Percentiles rank a stretch among this genome's conserved stretches.
These are phyloP conservation scores for Sinonovacula constricta DNA, from an alignment of 1,140 invertebrate genomes.

Conservation along the genomic window DNA sequence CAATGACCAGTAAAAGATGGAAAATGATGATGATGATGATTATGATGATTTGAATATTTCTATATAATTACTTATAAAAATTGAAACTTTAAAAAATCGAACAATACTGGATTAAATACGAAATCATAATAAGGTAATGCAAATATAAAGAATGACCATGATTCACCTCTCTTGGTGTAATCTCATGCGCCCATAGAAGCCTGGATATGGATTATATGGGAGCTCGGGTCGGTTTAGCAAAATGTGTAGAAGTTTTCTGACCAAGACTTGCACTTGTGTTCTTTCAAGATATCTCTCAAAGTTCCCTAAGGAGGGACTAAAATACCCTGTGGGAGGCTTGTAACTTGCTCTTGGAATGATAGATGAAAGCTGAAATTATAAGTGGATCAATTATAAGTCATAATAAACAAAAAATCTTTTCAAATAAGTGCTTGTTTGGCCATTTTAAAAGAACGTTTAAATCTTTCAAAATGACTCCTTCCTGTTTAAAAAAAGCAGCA, in stretches of 20 bases:
- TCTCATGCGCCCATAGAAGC: slow-evolving; percentile 31
- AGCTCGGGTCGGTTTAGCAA: slow-evolving; percentile 36
- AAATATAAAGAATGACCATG: background rate
- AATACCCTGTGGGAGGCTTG: slow-evolving; percentile 28
- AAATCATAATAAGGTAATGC: background rate
- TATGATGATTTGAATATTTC: background rate
- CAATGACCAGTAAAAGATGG: background rate
- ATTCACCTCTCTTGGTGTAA: slow-evolving; percentile 35
- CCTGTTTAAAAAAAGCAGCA: too few relatives aligned
- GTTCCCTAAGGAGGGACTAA: slow-evolving; percentile 22
- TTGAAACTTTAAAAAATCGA: background rate
- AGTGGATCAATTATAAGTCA: background rate
- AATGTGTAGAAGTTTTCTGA: slow-evolving; percentile 35
- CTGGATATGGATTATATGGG: slow-evolving; percentile 52
- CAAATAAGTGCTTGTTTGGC: too few relatives aligned
- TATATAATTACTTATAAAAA: background rate
- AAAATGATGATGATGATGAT: background rate
- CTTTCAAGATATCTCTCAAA: slow-evolving; percentile 47
- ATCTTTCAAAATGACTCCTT: too few relatives aligned
- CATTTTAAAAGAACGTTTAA: too few relatives aligned
- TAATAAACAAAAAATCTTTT: too few relatives aligned
- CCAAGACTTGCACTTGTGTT: slow-evolving; percentile 42
- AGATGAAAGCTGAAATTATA: slow-evolving; percentile 22
- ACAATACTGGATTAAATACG: background rate
- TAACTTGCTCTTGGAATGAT: slow-evolving; percentile 28